These are phyloP conservation scores for Augochlora pura DNA, from an alignment of 1,140 invertebrate genomes.

Conservation along the genomic window DNA sequence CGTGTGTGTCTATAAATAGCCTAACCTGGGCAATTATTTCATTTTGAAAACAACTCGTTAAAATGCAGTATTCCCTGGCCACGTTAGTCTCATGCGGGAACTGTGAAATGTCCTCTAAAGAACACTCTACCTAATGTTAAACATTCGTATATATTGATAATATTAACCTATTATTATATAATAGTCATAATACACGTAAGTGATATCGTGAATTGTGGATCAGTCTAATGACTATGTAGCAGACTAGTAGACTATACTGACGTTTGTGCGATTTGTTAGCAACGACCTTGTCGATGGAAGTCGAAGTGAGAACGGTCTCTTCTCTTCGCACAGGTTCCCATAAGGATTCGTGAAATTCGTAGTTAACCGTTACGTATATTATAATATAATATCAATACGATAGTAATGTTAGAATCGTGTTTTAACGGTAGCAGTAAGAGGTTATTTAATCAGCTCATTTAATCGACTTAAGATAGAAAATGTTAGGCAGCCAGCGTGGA, in stretches of 20 bases:
- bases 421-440: slow-evolving; percentile 10
- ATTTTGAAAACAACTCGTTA: no score
- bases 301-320: not conserved
- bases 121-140: not conserved
- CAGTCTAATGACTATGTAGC: not conserved
- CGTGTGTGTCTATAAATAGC: slow-evolving; percentile 1
- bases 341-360: not conserved
- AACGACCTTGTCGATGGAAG: not conserved
- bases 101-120: no score
- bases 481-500: slow-evolving; percentile 7
- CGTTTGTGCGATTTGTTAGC: no score
- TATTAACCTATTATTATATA: no score
- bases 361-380: not conserved
- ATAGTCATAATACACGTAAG: not conserved
- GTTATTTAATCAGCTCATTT: slow-evolving; percentile 7
- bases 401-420: not conserved
- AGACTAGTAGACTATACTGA: not conserved
- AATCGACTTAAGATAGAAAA: not conserved
- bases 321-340: no score
- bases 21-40: not conserved
- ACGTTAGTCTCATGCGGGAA: no score
- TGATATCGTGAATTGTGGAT: not conserved
- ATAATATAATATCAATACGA: not conserved
- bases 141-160: no score
- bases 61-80: no score